Conservation (phyloP, 2,797 vertebrate species). For the Valencia hispanica region DNA sequence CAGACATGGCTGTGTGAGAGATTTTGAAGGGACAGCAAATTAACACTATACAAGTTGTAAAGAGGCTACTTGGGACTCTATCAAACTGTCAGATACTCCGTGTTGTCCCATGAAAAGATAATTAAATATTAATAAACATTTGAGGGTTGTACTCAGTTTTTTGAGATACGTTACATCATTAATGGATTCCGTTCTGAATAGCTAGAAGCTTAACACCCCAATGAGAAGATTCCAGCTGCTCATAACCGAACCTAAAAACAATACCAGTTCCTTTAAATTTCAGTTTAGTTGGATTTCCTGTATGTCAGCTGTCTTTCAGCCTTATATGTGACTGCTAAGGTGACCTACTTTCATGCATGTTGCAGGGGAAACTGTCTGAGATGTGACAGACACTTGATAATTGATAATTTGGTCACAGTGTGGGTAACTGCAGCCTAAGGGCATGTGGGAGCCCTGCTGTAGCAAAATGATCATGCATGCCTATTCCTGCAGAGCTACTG, state of each 20-base stretch:
- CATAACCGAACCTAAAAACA: too few relatives aligned
- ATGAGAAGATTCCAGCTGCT: too few relatives aligned
- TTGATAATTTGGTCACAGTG: slow-evolving; percentile 30
- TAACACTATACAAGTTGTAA: too few relatives aligned
- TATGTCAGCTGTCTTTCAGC: neutral
- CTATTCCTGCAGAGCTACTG: slow-evolving; percentile 22
- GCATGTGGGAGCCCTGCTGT: slow-evolving; percentile 2
- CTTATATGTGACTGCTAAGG: neutral
- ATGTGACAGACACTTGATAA: slow-evolving; percentile 36
- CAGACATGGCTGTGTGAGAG: too few relatives aligned
- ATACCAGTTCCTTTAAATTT: too few relatives aligned
- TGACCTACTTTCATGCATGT: slow-evolving; percentile 30
- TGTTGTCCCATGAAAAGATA: too few relatives aligned
- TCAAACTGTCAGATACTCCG: too few relatives aligned
- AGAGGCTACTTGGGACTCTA: too few relatives aligned
- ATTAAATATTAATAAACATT: too few relatives aligned
- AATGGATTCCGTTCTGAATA: neutral
- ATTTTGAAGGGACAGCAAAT: too few relatives aligned
- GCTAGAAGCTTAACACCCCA: neutral
- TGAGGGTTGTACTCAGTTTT: too few relatives aligned
- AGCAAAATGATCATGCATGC: slow-evolving; percentile 9
- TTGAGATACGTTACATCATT: too few relatives aligned
- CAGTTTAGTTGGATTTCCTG: neutral
- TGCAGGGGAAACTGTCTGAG: slow-evolving; percentile 20
- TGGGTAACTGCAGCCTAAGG: slow-evolving; percentile 14